phyloP scores from a whole-genome alignment of 2,113 vertebrate genomes.

The Verasper variegatus region DNA sequence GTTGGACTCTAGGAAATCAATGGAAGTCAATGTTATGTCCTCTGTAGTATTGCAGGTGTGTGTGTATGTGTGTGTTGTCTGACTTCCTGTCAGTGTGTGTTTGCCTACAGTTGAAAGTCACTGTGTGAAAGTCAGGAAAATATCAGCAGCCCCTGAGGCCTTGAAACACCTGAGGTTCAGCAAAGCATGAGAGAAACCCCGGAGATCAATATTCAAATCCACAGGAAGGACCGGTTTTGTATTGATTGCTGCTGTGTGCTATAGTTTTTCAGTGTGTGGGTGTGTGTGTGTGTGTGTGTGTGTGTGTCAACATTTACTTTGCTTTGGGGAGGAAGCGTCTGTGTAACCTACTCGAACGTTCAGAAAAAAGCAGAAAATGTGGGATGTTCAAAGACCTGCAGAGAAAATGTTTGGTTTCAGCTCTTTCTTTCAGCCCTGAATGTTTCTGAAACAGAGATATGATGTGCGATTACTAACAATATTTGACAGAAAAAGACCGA shows the following conservation, averaged over 20 bases:
- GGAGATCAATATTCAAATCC: slow-evolving; percentile 56
- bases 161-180: slow-evolving; percentile 38
- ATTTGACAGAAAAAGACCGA: slow-evolving; percentile 44
- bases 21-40: too few species aligned
- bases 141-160: slow-evolving; percentile 39
- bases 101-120: slow-evolving; percentile 46
- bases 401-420: slow-evolving; percentile 34
- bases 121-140: slow-evolving; percentile 41
- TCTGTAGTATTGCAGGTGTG: too few species aligned
- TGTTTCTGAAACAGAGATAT: slow-evolving; percentile 8
- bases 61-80: too few species aligned
- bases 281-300: not conserved
- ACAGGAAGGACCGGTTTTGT: slow-evolving; percentile 20
- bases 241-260: slow-evolving; percentile 38
- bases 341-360: slow-evolving; percentile 35
- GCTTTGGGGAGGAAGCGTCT: slow-evolving; percentile 25
- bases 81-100: not conserved
- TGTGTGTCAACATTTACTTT: slow-evolving; percentile 40
- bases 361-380: slow-evolving; percentile 7
- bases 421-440: slow-evolving; percentile 12
- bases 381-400: slow-evolving; percentile 27
- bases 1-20: too few species aligned
- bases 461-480: slow-evolving; percentile 31
- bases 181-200: slow-evolving; percentile 42
- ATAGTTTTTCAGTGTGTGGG: slow-evolving; percentile 2